These are phyloP conservation scores for Rissa tridactyla DNA, from an alignment of 2,113 vertebrate genomes.

Conservation along the genomic window DNA sequence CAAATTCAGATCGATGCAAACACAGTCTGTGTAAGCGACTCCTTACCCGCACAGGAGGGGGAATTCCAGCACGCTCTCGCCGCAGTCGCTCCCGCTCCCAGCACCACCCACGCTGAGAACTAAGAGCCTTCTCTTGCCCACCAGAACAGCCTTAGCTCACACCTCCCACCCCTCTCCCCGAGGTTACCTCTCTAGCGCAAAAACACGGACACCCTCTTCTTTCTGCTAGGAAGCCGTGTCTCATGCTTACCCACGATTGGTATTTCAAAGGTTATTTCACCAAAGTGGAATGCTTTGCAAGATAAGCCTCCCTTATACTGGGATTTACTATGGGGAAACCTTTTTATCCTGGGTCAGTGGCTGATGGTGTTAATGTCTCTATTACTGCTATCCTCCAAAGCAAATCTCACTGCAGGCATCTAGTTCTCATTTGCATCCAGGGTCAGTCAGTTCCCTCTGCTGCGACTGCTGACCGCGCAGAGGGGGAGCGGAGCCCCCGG, in stretches of 20 bases:
- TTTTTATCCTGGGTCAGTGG: background rate
- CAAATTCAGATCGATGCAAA: background rate
- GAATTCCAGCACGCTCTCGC: background rate
- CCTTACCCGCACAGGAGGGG: background rate
- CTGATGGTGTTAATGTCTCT: background rate
- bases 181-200: background rate
- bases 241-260: background rate
- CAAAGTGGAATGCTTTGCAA: background rate
- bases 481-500: background rate
- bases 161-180: background rate
- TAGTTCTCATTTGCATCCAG: background rate
- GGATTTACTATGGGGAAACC: background rate
- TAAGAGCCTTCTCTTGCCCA: background rate
- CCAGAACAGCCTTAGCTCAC: background rate
- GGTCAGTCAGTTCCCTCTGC: background rate
- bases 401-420: background rate
- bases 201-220: background rate
- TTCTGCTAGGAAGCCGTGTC: background rate
- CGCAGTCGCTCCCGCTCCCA: background rate
- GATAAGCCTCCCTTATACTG: background rate
- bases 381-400: background rate
- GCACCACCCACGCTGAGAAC: background rate
- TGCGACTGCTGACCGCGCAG: fast-evolving
- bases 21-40: background rate
- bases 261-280: background rate